Evolutionary conservation across 2,888 invertebrate species (phyloP), one percentile per base, ranked within the genome.

Genomic region (Scelioninae gen. 1): DNA sequence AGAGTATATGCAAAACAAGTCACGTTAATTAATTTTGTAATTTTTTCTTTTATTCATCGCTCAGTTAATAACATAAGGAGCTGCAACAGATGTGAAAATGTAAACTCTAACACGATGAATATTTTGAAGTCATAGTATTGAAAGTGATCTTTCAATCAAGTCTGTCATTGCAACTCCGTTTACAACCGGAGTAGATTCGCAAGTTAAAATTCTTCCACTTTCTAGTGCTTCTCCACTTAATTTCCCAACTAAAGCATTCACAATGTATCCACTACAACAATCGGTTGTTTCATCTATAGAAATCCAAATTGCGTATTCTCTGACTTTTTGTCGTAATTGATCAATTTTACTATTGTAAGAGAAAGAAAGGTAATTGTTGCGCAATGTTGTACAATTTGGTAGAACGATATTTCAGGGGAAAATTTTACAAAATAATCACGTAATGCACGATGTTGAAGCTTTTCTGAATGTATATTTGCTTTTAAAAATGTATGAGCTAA

Each of bases 191-290:
- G 51, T 8, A 51, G 16, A 51, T 13, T 51, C 65, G 45, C 51
- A 51, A 32, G 65, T 65, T 65, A 65, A 65, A 23, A 60, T 62
- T 62, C 34, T 43, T 13, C 45, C 62, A 31, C 5, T 13, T 23
- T 31, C 62, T 16, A 40, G 23, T 16, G 4, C 16, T 15, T 58
- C 32, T 58, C 3, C 15, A 40, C 23, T 5, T 16, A 38, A 31
- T 40, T 32, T 31, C 9, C 16, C 58, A 3, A 40, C 38, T 32
- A 43, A 40, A 23, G 40, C 23, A 58, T 58, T 13, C 6, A 58
- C 23, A 5, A 40, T 23, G 23, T 90, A 58, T 84, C 75, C 84
- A 89, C 88, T 51, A 88, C 83, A 32, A 9, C n/a, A n/a, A 56
- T 75, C 56, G 10, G 75, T 65, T 16, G 65, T 75, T 47, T 75